Conservation (phyloP, 1,140 invertebrate species). For the Ceratosolen fusciceps region DNA sequence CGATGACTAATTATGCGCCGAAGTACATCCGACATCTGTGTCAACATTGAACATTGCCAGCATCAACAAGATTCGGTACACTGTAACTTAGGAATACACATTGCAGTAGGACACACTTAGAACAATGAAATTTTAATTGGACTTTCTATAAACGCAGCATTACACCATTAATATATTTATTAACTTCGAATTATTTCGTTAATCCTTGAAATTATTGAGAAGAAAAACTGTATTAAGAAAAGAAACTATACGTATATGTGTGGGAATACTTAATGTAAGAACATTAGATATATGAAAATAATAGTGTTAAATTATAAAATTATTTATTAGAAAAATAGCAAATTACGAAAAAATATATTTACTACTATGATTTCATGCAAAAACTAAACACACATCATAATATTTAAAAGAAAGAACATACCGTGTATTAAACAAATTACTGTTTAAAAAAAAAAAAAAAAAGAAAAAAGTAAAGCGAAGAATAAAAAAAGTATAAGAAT, state of each 20-base stretch:
- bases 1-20: background rate
- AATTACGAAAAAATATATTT: background rate
- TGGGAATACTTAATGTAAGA: too few species aligned
- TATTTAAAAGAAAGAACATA: too few species aligned
- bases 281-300: background rate
- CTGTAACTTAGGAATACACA: background rate
- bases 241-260: too few species aligned
- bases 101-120: background rate
- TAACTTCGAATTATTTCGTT: too few species aligned
- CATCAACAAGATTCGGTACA: constrained; percentile 57
- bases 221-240: too few species aligned
- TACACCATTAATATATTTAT: too few species aligned
- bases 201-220: too few species aligned
- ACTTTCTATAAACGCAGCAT: background rate
- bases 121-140: constrained; percentile 8
- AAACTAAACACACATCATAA: background rate
- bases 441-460: too few species aligned
- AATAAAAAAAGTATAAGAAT: too few species aligned
- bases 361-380: background rate
- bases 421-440: too few species aligned
- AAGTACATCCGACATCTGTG: constrained; percentile 47
- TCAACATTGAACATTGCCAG: constrained; percentile 59
- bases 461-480: too few species aligned
- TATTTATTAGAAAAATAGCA: background rate
- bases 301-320: background rate